Percentiles rank a stretch among this genome's conserved stretches.
Evolutionary conservation across 2,888 invertebrate genomes (phyloP).

Genomic region (Hanleya hanleyi): DNA sequence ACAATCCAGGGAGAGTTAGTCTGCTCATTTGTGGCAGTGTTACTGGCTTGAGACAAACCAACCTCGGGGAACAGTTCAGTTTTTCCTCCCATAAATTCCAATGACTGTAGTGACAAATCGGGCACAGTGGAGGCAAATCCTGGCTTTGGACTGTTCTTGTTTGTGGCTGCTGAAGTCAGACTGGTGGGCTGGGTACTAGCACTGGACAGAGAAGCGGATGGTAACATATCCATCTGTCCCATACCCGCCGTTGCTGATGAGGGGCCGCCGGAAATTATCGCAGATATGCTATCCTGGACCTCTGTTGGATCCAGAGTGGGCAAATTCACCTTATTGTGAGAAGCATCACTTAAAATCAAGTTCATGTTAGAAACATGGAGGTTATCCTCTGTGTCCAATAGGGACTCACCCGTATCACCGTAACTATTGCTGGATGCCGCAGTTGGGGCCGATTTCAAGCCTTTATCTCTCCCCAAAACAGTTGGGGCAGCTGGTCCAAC

Average conservation of each 20-base stretch:
- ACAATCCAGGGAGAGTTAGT: constrained; percentile 59
- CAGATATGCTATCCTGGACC: neutral
- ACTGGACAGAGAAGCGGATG: neutral
- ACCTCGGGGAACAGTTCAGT: constrained; percentile 13
- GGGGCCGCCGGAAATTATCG: neutral
- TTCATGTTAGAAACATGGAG: neutral
- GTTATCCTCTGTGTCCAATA: neutral
- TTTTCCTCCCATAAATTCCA: neutral
- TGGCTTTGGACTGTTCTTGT: neutral
- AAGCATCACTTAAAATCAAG: neutral
- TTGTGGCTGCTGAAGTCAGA: neutral
- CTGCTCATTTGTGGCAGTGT: neutral
- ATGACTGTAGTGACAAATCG: neutral
- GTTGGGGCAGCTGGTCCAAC: neutral
- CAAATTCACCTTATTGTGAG: neutral
- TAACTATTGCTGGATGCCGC: neutral
- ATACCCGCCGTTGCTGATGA: neutral
- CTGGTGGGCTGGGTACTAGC: neutral
- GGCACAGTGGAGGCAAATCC: neutral
- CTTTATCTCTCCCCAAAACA: neutral
- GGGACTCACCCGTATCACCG: neutral
- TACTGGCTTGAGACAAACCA: constrained; percentile 8
- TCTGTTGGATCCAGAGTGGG: neutral
- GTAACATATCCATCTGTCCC: neutral
- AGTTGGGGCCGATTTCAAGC: neutral